phyloP scores from a whole-genome alignment of 2,113 vertebrate genomes.

The Gulo gulo region DNA sequence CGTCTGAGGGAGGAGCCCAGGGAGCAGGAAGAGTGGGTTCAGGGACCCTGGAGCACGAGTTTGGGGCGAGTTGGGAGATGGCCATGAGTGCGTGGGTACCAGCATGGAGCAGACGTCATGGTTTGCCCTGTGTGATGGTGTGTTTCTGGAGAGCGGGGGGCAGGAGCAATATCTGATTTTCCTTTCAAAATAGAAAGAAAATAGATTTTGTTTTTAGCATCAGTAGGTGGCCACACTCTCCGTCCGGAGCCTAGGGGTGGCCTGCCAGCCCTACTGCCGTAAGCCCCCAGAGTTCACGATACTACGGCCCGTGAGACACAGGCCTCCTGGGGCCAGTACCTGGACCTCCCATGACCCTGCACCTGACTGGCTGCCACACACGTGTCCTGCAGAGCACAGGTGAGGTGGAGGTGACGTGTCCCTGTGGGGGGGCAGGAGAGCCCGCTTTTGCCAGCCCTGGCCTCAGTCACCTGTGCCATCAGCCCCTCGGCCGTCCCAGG shows the following conservation, averaged over 20 bases:
- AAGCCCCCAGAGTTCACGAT: neutral
- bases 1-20: neutral
- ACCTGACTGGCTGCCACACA: neutral
- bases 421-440: neutral
- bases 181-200: neutral
- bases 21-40: neutral
- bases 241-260: neutral
- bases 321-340: neutral
- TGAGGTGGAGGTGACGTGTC: neutral
- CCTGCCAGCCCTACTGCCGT: too few relatives aligned
- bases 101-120: fast-evolving
- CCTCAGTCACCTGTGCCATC: neutral
- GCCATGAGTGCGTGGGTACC: fast-evolving
- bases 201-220: neutral
- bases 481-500: fast-evolving
- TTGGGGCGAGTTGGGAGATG: neutral
- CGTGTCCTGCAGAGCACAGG: fast-evolving
- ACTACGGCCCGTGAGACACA: fast-evolving
- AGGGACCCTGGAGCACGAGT: neutral
- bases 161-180: neutral
- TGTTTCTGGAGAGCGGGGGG: neutral
- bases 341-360: neutral
- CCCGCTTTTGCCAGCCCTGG: neutral
- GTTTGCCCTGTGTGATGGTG: neutral
- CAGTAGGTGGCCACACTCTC: neutral